A percentile compares a stretch with the other conserved stretches of the same genome.
Conservation (phyloP, 2,113 vertebrate genomes). For the Lichenostomus cassidix region DNA sequence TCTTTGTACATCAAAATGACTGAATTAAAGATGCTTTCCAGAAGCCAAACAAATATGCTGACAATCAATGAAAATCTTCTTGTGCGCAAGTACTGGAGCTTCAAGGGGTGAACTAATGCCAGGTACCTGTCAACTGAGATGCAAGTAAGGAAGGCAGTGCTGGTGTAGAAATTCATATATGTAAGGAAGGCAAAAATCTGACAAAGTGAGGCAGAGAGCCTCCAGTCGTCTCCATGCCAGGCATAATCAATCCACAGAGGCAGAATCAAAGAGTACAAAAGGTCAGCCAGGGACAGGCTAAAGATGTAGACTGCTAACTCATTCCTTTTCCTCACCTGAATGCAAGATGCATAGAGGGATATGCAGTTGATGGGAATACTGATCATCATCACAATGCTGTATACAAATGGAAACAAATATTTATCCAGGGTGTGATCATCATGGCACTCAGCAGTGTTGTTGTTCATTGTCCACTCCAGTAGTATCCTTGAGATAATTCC, state of each 20-base stretch:
- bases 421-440: constrained; percentile 65
- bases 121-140: constrained; percentile 85
- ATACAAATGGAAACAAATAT: constrained; percentile 80
- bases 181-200: constrained; percentile 72
- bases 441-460: not conserved
- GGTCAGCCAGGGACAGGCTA: constrained; percentile 84
- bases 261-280: constrained; percentile 78
- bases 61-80: constrained; percentile 69
- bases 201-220: constrained; percentile 59
- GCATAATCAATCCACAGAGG: constrained; percentile 84
- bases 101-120: constrained; percentile 85
- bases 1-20: constrained; percentile 70
- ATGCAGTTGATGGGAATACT: constrained; percentile 82
- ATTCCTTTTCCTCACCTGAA: constrained; percentile 82
- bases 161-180: constrained; percentile 87
- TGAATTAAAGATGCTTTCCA: constrained; percentile 76
- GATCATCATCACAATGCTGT: constrained; percentile 74
- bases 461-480: not conserved
- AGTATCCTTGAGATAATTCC: not conserved
- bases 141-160: constrained; percentile 84
- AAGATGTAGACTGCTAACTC: constrained; percentile 87
- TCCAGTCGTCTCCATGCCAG: constrained; percentile 78
- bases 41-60: constrained; percentile 76
- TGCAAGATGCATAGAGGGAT: constrained; percentile 80
- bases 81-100: constrained; percentile 75